These are phyloP conservation scores for Rhinoderma darwinii DNA, from an alignment of 2,113 vertebrate species.

Conservation along the genomic window DNA sequence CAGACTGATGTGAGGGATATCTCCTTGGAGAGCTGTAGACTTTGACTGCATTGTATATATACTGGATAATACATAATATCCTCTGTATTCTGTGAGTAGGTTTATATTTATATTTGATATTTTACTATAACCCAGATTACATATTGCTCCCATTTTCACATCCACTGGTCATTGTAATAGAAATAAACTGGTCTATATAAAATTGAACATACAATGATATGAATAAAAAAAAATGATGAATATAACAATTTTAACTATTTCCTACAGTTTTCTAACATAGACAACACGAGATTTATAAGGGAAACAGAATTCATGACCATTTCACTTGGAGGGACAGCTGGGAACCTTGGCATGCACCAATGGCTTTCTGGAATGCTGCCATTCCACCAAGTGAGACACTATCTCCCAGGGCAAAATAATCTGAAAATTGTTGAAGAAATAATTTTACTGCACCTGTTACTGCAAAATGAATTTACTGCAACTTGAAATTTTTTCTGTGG, in stretches of 20 bases:
- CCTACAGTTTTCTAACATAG: background rate
- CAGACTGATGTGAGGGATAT: background rate
- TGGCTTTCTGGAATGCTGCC: constrained; percentile 26
- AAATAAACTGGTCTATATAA: background rate
- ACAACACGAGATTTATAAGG: background rate
- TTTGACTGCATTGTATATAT: background rate
- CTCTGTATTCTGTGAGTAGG: background rate
- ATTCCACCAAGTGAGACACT: constrained; percentile 34
- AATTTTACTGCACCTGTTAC: constrained; percentile 44
- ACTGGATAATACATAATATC: background rate
- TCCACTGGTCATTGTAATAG: background rate
- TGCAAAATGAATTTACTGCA: constrained; percentile 26
- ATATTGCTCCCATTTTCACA: background rate
- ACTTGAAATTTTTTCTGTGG: background rate
- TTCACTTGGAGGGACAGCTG: constrained; percentile 39
- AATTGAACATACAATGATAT: background rate
- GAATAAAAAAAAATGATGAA: background rate
- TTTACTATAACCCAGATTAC: background rate
- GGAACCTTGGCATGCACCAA: constrained; percentile 40
- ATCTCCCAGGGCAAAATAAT: constrained; percentile 38
- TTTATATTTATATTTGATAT: background rate
- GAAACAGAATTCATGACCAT: constrained; percentile 36
- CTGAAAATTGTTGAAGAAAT: constrained; percentile 38
- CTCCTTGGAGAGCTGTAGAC: background rate
- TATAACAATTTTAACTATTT: background rate